These are phyloP conservation scores for Proisotoma minuta DNA, from an alignment of 2,888 invertebrate species.

Conservation along the genomic window DNA sequence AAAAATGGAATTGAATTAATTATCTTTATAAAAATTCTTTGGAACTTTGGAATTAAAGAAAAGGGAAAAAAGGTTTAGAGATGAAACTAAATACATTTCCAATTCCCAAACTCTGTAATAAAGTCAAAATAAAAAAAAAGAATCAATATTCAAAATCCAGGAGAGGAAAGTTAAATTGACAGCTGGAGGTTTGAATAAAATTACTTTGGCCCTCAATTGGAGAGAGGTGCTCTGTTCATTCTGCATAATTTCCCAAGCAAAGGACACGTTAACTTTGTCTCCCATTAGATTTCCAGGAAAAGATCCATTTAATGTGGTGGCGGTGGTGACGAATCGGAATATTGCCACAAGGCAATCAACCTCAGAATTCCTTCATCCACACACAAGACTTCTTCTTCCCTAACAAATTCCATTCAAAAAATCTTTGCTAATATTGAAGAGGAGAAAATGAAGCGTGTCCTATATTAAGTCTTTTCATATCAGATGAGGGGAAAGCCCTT, in stretches of 20 bases:
- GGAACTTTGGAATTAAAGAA: too few species aligned
- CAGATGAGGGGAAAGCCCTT: neutral
- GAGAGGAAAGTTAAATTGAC: constrained; percentile 2
- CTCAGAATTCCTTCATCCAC: neutral
- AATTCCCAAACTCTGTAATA: neutral
- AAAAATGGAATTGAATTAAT: too few species aligned
- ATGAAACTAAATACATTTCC: too few species aligned
- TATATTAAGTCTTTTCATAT: constrained; percentile 33
- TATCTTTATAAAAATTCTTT: too few species aligned
- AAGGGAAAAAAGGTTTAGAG: too few species aligned
- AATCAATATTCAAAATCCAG: constrained; percentile 1
- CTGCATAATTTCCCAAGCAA: constrained; percentile 1
- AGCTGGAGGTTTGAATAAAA: constrained; percentile 3
- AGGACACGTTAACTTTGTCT: neutral
- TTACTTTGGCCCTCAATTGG: neutral
- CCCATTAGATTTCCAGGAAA: neutral
- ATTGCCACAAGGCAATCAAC: constrained; percentile 5
- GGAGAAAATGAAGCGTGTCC: constrained; percentile 38
- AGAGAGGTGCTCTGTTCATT: neutral
- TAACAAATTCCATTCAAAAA: constrained; percentile 22
- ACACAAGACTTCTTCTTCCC: neutral
- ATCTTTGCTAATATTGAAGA: constrained; percentile 28
- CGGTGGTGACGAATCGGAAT: neutral
- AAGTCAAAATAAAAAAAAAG: neutral
- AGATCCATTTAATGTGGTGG: neutral